phyloP scores from a whole-genome alignment of 2,113 vertebrate genomes.

The Carlito syrichta region DNA sequence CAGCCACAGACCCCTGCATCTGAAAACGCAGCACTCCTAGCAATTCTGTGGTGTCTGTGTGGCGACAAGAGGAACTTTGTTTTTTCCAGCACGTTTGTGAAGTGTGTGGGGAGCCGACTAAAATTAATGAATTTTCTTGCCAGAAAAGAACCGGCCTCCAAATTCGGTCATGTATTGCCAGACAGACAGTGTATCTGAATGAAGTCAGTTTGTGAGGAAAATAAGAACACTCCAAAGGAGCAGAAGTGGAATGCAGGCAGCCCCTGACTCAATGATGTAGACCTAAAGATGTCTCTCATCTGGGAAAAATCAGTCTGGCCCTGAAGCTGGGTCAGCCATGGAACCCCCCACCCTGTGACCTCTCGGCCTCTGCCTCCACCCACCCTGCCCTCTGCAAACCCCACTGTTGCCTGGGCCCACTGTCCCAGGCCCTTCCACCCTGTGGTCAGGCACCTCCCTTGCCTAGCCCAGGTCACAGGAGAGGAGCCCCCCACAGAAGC shows the following conservation, averaged over 20 bases:
- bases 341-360: accelerated
- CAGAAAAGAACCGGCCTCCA: conserved; percentile 68
- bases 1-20: accelerated
- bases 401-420: too few relatives aligned
- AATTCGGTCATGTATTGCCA: conserved; percentile 56
- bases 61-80: not conserved
- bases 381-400: not conserved
- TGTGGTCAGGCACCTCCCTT: not conserved
- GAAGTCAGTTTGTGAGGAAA: conserved; percentile 49
- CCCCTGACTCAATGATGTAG: not conserved
- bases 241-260: not conserved
- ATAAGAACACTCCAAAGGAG: conserved; percentile 47
- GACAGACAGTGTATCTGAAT: conserved; percentile 58
- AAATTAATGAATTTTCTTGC: conserved; percentile 76
- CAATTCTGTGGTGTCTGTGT: not conserved
- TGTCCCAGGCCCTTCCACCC: not conserved
- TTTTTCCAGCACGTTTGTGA: not conserved
- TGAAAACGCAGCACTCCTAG: not conserved
- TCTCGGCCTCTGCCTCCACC: too few relatives aligned
- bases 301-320: not conserved
- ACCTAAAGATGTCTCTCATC: not conserved
- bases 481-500: accelerated
- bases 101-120: conserved; percentile 26
- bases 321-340: not conserved
- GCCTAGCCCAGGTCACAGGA: too few relatives aligned